These are phyloP conservation scores for Pachycephus smyrnensis DNA, from an alignment of 2,888 invertebrate genomes.

Conservation along the genomic window DNA sequence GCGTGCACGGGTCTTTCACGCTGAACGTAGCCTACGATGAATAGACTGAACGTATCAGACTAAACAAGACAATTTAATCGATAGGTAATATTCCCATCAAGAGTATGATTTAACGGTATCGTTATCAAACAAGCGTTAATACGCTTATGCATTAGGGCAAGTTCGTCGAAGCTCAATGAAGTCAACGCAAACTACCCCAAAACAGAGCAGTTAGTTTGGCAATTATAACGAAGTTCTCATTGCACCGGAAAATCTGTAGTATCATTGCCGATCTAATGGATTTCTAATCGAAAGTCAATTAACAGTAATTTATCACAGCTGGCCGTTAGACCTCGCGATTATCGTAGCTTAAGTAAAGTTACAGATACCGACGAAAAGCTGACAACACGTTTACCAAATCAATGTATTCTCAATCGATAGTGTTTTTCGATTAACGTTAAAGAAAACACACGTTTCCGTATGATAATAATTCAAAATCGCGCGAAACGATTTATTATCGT, in stretches of 20 bases:
- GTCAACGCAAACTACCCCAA: background rate
- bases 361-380: background rate
- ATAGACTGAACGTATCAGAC: background rate
- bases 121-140: background rate
- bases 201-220: background rate
- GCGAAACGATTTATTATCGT: background rate
- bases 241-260: background rate
- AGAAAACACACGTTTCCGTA: background rate
- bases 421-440: background rate
- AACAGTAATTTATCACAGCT: background rate
- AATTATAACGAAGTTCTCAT: background rate
- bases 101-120: background rate
- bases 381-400: background rate
- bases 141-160: background rate
- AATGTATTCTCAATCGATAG: background rate
- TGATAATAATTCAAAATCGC: background rate
- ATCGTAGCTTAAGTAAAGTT: background rate
- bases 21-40: background rate
- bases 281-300: background rate
- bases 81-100: background rate
- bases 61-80: background rate
- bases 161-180: background rate
- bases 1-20: background rate
- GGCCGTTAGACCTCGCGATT: background rate
- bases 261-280: background rate